Percentiles rank a stretch among this genome's conserved stretches.
phyloP scores from a whole-genome alignment of 2,113 vertebrate species.

The Actenoides lindsayi region DNA sequence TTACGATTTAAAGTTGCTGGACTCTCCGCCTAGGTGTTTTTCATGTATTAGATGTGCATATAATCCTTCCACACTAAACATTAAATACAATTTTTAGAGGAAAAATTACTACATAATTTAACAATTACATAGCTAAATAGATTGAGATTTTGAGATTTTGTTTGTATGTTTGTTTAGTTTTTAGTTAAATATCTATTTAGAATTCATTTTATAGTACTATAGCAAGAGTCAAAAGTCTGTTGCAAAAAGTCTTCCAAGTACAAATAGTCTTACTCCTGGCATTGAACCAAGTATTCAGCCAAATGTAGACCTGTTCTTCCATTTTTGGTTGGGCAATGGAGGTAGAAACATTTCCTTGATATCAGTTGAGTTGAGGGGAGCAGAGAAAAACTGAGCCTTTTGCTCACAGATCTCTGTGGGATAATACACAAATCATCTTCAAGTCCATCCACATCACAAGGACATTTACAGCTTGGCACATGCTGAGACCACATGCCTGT shows the following conservation, averaged over 20 bases:
- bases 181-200: neutral
- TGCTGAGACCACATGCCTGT: neutral
- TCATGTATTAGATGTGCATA: neutral
- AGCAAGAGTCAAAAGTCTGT: neutral
- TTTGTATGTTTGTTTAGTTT: neutral
- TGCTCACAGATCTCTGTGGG: neutral
- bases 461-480: neutral
- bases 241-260: neutral
- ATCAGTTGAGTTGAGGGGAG: neutral
- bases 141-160: rapidly evolving
- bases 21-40: neutral
- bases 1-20: conserved; percentile 9
- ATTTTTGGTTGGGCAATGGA: neutral
- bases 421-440: neutral
- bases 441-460: neutral
- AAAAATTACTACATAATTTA: neutral
- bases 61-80: neutral
- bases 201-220: neutral
- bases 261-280: neutral
- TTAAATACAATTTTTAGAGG: neutral
- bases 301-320: neutral
- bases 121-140: neutral
- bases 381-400: neutral
- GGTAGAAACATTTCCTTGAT: neutral
- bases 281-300: neutral